These are phyloP conservation scores for Chiroxiphia lanceolata DNA, from an alignment of 2,797 vertebrate species.

Conservation along the genomic window DNA sequence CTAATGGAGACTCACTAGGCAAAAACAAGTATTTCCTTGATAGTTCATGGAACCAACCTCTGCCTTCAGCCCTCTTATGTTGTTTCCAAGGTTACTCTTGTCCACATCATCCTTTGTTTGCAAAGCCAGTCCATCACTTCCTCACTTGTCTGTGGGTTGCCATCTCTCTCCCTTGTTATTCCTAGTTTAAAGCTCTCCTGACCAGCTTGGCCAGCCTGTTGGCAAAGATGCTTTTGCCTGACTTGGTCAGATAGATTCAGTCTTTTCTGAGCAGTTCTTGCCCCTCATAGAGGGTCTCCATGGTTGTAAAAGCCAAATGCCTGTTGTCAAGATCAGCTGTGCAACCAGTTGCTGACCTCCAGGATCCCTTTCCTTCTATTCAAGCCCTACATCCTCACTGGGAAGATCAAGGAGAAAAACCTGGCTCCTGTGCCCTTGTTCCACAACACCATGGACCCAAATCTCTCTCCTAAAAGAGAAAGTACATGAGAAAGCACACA, in stretches of 20 bases:
- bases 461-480: neutral
- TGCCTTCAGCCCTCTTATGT: neutral
- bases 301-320: neutral
- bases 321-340: neutral
- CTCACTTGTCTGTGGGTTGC: neutral
- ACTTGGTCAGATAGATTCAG: neutral
- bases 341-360: neutral
- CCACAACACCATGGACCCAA: neutral
- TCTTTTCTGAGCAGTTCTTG: neutral
- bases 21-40: neutral
- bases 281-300: neutral
- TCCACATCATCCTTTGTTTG: neutral
- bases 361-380: neutral
- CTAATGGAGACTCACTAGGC: neutral
- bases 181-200: neutral
- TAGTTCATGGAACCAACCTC: neutral
- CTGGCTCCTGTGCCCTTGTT: neutral
- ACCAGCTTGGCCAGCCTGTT: neutral
- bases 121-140: neutral
- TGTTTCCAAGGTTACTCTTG: neutral
- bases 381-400: neutral
- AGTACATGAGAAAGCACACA: accelerated
- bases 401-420: neutral
- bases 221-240: neutral
- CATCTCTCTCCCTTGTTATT: neutral